Percentiles rank a stretch among this genome's conserved stretches.
phyloP scores from a whole-genome alignment of 2,113 vertebrate species.

The Oncorhynchus nerka region DNA sequence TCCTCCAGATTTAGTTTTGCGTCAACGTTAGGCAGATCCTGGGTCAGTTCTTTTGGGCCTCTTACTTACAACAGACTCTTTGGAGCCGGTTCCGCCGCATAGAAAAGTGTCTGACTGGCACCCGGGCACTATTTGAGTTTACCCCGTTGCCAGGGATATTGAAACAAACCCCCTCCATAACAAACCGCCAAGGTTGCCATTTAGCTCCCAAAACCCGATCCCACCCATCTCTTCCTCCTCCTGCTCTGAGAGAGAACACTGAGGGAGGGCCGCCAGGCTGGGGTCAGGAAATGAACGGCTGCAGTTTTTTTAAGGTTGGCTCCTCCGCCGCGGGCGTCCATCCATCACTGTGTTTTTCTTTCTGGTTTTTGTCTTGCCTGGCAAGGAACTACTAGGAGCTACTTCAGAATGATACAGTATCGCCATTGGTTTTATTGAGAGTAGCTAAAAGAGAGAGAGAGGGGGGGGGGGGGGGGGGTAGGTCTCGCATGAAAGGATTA shows the following conservation, averaged over 20 bases:
- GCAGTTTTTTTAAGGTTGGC: not conserved
- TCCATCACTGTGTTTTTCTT: slow-evolving; percentile 6
- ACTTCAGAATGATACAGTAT: too few species aligned
- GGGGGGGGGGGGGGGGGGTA: too few species aligned
- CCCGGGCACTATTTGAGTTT: not conserved
- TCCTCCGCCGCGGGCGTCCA: not conserved
- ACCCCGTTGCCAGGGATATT: slow-evolving; percentile 5
- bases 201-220: not conserved
- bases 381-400: too few species aligned
- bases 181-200: not conserved
- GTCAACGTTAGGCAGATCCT: not conserved
- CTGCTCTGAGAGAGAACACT: not conserved
- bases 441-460: too few species aligned
- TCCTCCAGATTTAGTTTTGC: not conserved
- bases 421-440: too few species aligned
- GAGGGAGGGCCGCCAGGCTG: not conserved
- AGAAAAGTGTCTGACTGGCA: not conserved
- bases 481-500: too few species aligned
- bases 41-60: not conserved
- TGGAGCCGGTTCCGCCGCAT: not conserved
- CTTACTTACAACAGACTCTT: not conserved
- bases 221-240: not conserved
- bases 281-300: not conserved
- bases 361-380: not conserved
- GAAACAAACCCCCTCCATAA: not conserved